Evolutionary conservation across 2,888 invertebrate species (phyloP), one percentile per base, ranked within the genome.

Genomic region (Ormia ochracea): DNA sequence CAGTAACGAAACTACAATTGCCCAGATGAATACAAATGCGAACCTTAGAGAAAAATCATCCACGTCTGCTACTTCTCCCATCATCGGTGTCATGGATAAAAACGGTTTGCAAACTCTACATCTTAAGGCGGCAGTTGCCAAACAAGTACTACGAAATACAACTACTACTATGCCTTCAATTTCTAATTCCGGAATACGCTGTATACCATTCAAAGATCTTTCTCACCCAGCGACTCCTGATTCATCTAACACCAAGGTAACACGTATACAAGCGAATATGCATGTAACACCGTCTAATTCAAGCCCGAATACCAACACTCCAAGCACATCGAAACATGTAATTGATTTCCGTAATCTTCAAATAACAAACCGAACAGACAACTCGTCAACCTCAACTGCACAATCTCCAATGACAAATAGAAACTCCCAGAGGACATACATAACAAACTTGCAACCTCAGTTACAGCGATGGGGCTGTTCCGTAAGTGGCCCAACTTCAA

Each of bases 141-240:
- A 75, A 21, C 80, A 58, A 38, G 48, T 76, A 31, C 36, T 72
- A 0, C 72, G 17, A 56, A 38, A 14, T 56, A 56, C 28, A 10
- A 17, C 31, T 0, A 58, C 10, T 14, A 65, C 45, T 14, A 45
- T 38, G 12, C 63, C 43, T 12, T 26, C 54, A 4, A 38, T 61
- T 6, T 4, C 76, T 10, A 68, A 56, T 56, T 12, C 77, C 9
- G 52, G 70, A 0, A 78, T 82, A 38, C 81, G 82, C 23, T 82
- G 82, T 50, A 81, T 82, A 41, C 82, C 82, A 1, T 66, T 82
- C 7, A 82, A 80, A 45, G 74, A 80, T 3, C 70, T 82, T 5
- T 78, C 81, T 5, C 80, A 70, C 33, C 19, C 23, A 3, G 6
- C 38, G 10, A 38, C 45, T 9, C 19, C 76, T 23, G 77, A 78